Evolutionary conservation across 2,888 invertebrate species (phyloP), one percentile per base, ranked within the genome.

Genomic region (Mythimna pallens): DNA sequence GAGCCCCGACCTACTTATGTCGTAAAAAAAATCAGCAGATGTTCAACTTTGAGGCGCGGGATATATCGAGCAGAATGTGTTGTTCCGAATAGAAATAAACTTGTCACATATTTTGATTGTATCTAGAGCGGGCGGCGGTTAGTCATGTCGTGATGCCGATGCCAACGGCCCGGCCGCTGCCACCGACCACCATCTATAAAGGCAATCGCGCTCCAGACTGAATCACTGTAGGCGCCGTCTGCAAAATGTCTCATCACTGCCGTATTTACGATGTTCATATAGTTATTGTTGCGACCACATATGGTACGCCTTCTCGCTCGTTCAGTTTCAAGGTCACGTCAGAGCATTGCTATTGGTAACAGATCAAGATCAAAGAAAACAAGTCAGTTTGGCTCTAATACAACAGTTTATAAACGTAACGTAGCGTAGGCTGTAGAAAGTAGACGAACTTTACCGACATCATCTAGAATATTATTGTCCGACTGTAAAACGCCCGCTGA

Each of bases 21-120:
- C 94, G 94, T 92, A 91, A 94, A 94, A 95, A 95, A 96, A 95
- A 94, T 94, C 93, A 93, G 93, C 95, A 95, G 95, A 95, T 96
- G 95, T 94, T 95, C 90, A 94, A 94, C 92, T 94, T 92, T 92
- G 92, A 91, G 91, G 90, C 91, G 93, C 91, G 93, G 92, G 93
- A 92, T 94, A 95, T 95, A 95, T 95, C 92, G 95, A 94, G 93
- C 91, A 93, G 93, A 95, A 94, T 93, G 93, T 94, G 94, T 94
- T 95, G 95, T 95, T 95, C 94, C 90, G 94, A 95, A 96, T 96
- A 96, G 95, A 96, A 96, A 96, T 96, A 96, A 95, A 96, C 95
- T 95, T 96, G 96, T 96, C 96, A 95, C 95, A 95, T 96, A 96
- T 95, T 95, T 95, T 95, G 96, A 96, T 96, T 95, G 95, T 96